Evolutionary conservation across 2,888 invertebrate species (phyloP), one percentile per base, ranked within the genome.

Genomic region (Choreutis nemorana): DNA sequence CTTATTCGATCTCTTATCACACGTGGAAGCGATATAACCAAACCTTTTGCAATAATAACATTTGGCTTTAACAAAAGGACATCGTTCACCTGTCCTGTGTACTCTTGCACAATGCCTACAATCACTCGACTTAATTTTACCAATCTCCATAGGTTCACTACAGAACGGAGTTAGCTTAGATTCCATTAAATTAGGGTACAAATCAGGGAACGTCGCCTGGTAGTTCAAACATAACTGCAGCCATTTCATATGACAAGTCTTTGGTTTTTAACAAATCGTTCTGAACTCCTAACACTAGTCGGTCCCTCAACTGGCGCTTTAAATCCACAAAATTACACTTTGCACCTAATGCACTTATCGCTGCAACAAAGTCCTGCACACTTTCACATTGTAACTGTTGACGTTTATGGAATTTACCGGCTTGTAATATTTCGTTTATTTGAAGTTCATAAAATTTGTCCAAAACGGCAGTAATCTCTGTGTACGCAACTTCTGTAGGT

Each of bases 301-400:
- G 20, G 10, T 28, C 28, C 9, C 28, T 13, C 21, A 28, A 20
- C 28, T 28, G 28, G 8, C 28, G 28, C 12, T 28, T 28, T 13
- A 28, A 28, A 11, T 28, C 28, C 6, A 9, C 12, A 11, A 28
- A 28, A 8, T 28, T 28, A 11, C 28, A 28, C 8, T 28, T 28
- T 9, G 26, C 26, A 3, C 16, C 26, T 10, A 26, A 5, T n/a
- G 14, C 6, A 10, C 9, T n/a, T 9, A 26, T 16, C n/a, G 26
- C 26, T n/a, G 26, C 15, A 9, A 26, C 16, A 15, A 26, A 26
- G 6, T 26, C 16, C 15, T 26, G 26, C n/a, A 26, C 9, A 16
- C 15, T 26, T 16, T 26, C 26, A 4, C n/a, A 12, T 26, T 9
- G 16, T 4, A 16, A 2, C 14, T 26, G 26, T 16, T 15, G 7